Evolutionary conservation across 2,113 vertebrate genomes (phyloP), one percentile per base, ranked within the genome.

Genomic region (Oryzias celebensis): DNA sequence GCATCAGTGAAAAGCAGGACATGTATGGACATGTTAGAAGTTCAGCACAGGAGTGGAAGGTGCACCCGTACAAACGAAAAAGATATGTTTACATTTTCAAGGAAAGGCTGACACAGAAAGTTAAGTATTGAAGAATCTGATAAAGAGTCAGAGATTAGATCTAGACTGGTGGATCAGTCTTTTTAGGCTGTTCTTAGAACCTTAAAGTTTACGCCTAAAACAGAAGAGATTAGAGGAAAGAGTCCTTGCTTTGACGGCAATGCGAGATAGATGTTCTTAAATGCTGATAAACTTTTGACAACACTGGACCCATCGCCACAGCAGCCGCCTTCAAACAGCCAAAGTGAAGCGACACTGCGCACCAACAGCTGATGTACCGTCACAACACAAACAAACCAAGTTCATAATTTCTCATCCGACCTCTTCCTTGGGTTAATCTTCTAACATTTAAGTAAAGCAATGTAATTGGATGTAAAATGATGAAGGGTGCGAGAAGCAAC

Each of bases 1-100:
- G 84, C 82, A 80, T 82, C 72, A 86, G 72, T 55, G 18, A 75
- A 65, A 62, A 73, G 67, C 78, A 59, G 80, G 72, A 74, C 78
- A 43, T 73, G 77, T 63, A 51, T 2, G 52, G 72, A 82, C 87
- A 3, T 26, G 83, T 62, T 42, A 52, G 15, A 42, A 53, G 52
- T 57, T 51, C 31, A 64, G 58, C 70, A 46, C 20, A 31, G 1
- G 48, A 54, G 24, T 3, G 58, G 65, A 52, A 49, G 46, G 58
- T 31, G 45, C 48, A 57, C 20, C 54, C 53, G 2, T 8, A 47
- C 16, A 47, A 47, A 47, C 7, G 3, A 47, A 4, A 47, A 47
- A 47, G 18, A 47, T 7, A 47, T 17, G 15, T 45, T 14, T 45
- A 17, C 16, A 45, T 45, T 45, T 45, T 20, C n/a, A 48, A 7